Base-by-base conservation (phyloP, 2,113 vertebrate genomes). In the Acanthochromis polyacanthus region DNA sequence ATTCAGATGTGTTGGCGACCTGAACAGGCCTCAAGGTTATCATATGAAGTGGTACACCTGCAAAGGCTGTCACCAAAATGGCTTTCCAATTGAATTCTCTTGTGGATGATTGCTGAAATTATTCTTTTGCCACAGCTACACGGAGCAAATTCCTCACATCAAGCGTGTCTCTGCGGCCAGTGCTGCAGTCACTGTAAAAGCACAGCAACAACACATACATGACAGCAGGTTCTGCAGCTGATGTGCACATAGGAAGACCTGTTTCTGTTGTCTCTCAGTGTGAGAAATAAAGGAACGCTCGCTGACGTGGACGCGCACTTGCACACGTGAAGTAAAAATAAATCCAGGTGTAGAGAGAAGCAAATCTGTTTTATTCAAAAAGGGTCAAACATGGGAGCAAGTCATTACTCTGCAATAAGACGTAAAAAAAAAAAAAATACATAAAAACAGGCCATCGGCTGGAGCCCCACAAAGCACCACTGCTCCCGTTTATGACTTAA, bases 161-260 rank as follows among this genome's bases (percentile, higher is more conserved):
- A 53, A 64, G 40, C 43, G 60, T 45, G 75, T 68, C 46, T 84
- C 61, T 17, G 70, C 71, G 78, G 80, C 68, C 63, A 30, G 30
- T 53, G 67, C 73, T 71, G 80, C 78, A 70, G 84, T 66, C 65
- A 8, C 74, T 53, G 57, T 59, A 62, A 84, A 71, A 80, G 56
- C 70, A 71, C 59, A 70, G 84, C 83, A 77, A 82, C 75, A 69
- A 70, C 77, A 82, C 50, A 65, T 22, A 58, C 62, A 63, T 75
- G 64, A 80, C 76, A 78, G 59, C 17, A 74, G 3, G n/a, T n/a
- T n/a, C n/a, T n/a, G n/a, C n/a, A 25, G 70, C 38, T n/a, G 70
- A 15, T 75, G 63, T 67, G 64, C 55, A 75, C 62, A 25, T 25
- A 25, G 25, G 25, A 59, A 78, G 32, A 63, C 48, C 80, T 66